Evolutionary conservation across 2,888 invertebrate genomes (phyloP).

Genomic region (Pterostichus niger): DNA sequence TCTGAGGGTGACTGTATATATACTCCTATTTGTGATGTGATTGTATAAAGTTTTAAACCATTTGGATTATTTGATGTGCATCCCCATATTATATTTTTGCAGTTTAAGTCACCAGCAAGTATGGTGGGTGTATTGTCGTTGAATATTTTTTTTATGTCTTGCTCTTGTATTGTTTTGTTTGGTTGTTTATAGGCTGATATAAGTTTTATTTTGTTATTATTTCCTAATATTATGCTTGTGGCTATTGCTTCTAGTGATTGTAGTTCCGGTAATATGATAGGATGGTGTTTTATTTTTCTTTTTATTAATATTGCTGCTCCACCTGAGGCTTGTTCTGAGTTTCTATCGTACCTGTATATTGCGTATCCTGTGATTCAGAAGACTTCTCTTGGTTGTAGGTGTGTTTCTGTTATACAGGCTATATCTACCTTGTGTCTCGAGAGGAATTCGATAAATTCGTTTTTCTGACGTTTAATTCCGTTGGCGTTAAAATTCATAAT

Average conservation of each 20-base stretch:
- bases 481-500: too few species aligned
- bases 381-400: background rate
- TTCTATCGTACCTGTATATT: background rate
- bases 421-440: too few species aligned
- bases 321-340: too few species aligned
- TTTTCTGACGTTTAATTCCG: too few species aligned
- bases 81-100: conserved; percentile 60
- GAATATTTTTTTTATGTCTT: background rate
- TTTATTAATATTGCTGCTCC: too few species aligned
- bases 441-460: too few species aligned
- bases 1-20: conserved; percentile 30
- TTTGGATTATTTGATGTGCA: conserved; percentile 58
- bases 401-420: background rate
- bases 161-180: conserved; percentile 12
- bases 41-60: conserved; percentile 53
- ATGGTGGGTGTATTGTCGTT: conserved; percentile 44
- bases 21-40: background rate
- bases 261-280: background rate
- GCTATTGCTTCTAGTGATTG: background rate
- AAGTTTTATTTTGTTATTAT: conserved; percentile 42
- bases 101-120: conserved; percentile 48
- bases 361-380: too few species aligned
- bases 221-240: background rate
- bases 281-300: too few species aligned
- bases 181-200: conserved; percentile 43